Evolutionary conservation across 2,113 vertebrate species (phyloP).

Genomic region (Turnix velox): DNA sequence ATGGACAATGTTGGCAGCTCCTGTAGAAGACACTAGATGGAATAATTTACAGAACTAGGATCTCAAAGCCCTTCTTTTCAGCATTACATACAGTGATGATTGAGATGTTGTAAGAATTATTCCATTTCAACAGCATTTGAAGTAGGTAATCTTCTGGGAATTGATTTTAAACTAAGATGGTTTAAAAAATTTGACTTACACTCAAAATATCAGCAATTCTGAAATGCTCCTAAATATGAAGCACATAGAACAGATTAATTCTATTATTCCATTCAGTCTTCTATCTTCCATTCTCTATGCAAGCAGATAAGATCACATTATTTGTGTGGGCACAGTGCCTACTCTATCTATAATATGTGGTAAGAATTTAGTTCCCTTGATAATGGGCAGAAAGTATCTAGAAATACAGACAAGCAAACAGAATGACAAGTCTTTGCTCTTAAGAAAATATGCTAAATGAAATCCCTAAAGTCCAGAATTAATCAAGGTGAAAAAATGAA

Average conservation of each 20-base stretch:
- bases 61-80: not conserved
- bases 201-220: not conserved
- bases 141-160: not conserved
- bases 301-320: not conserved
- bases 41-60: not conserved
- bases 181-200: not conserved
- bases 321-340: not conserved
- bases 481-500: not conserved
- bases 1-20: not conserved
- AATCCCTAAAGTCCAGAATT: not conserved
- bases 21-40: not conserved
- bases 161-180: not conserved
- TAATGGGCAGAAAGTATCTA: not conserved
- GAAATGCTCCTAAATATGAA: not conserved
- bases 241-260: not conserved
- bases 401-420: not conserved
- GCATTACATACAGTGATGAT: fast-evolving
- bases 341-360: not conserved
- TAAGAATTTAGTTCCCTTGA: not conserved
- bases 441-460: not conserved
- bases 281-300: not conserved
- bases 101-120: not conserved
- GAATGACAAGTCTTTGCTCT: not conserved
- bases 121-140: not conserved
- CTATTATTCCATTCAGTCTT: not conserved